Evolutionary conservation across 2,888 invertebrate genomes (phyloP).

Genomic region (Cyrtodaria siliqua): DNA sequence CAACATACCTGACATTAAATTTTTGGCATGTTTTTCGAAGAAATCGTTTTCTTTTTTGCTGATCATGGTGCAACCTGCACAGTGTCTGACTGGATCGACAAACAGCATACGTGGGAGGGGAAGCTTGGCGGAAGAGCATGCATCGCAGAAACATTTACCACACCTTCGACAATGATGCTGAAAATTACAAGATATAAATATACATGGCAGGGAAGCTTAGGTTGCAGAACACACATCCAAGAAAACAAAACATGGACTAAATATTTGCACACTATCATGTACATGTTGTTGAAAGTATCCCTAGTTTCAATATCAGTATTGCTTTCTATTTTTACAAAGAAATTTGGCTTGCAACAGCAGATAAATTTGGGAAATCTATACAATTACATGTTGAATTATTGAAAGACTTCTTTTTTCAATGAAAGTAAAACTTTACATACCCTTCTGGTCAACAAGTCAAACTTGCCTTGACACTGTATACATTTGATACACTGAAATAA

Average conservation of each 20-base stretch:
- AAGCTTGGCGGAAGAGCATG: conserved; percentile 85
- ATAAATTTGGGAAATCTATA: no score
- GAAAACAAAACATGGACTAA: no score
- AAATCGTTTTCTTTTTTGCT: conserved; percentile 87
- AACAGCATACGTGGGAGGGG: conserved; percentile 87
- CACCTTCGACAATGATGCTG: conserved; percentile 88
- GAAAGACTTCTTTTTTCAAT: no score
- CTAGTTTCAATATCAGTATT: no score
- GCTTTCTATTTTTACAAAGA: no score
- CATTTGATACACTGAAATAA: conserved; percentile 84
- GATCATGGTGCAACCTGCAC: conserved; percentile 84
- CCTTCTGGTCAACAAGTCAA: conserved; percentile 86
- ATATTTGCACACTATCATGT: no score
- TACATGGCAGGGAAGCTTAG: no score
- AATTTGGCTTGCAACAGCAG: no score
- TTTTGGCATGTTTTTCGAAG: conserved; percentile 87
- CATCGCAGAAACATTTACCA: conserved; percentile 86
- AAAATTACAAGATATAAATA: no score
- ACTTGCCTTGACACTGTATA: conserved; percentile 85
- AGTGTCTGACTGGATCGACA: conserved; percentile 87
- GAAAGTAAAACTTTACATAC: conserved; percentile 83
- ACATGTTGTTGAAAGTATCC: no score
- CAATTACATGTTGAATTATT: no score
- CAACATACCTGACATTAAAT: conserved; percentile 86
- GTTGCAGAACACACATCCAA: no score